Percentiles rank a stretch among this genome's conserved stretches.
Conservation (phyloP, 2,113 vertebrate species). For the Crotalus viridis region DNA sequence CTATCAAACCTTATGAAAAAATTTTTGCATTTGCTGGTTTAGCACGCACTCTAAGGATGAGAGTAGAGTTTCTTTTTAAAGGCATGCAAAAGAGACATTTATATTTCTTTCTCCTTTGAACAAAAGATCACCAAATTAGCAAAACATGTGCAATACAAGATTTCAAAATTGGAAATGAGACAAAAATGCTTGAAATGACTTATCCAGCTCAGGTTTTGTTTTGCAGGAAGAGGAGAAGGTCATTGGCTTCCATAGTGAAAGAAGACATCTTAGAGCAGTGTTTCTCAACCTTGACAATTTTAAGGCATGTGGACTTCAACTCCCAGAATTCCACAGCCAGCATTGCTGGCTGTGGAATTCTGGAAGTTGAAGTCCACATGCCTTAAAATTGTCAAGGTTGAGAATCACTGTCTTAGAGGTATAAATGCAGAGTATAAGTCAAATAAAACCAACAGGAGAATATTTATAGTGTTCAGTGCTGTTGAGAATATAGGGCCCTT, state of each 20-base stretch:
- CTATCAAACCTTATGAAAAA: not conserved
- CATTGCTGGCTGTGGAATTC: no score
- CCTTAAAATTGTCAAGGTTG: no score
- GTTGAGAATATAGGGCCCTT: not conserved
- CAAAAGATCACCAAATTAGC: not conserved
- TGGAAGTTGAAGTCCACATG: no score
- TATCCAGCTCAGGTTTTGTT: not conserved
- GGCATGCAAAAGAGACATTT: not conserved
- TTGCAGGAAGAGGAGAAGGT: not conserved
- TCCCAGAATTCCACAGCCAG: no score
- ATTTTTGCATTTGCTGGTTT: not conserved
- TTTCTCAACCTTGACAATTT: no score
- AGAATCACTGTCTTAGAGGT: not conserved
- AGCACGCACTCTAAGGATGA: not conserved
- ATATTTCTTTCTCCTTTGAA: not conserved
- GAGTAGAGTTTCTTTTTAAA: not conserved
- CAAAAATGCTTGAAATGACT: not conserved
- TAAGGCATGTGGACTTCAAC: no score
- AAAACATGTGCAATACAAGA: not conserved
- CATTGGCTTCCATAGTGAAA: not conserved
- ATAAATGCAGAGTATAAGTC: not conserved
- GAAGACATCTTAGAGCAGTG: not conserved
- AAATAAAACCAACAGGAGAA: not conserved
- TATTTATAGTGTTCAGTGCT: not conserved
- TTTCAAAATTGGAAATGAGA: not conserved